These are phyloP conservation scores for Martes martes DNA, from an alignment of 2,113 vertebrate genomes.

Conservation along the genomic window DNA sequence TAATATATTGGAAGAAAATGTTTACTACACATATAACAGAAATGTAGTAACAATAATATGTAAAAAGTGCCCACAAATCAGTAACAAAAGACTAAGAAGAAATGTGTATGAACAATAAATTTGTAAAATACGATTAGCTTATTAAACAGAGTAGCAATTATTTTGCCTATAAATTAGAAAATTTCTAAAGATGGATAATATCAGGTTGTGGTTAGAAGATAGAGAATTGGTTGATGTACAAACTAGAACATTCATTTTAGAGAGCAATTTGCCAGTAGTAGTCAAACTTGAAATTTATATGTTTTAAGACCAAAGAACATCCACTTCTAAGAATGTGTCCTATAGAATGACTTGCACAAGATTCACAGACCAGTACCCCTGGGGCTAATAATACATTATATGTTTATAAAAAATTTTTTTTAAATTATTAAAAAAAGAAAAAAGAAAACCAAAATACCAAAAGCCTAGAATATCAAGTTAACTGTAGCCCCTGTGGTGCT, in stretches of 20 bases:
- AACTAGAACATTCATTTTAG: neutral
- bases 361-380: no score
- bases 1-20: neutral
- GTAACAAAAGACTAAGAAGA: neutral
- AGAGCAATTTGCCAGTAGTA: neutral
- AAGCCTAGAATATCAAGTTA: no score
- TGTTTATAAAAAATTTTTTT: no score
- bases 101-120: neutral
- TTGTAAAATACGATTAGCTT: neutral
- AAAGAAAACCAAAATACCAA: no score
- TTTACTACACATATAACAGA: neutral
- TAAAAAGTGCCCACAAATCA: neutral
- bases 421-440: no score
- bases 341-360: neutral
- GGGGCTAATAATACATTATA: no score
- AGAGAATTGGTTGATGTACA: neutral
- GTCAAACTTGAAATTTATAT: neutral
- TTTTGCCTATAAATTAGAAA: constrained; percentile 8
- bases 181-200: neutral
- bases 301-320: neutral
- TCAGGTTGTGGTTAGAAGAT: neutral
- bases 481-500: no score
- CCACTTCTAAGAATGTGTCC: neutral
- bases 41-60: neutral
- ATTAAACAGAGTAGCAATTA: neutral